Evolutionary conservation across 2,888 invertebrate genomes (phyloP).

Genomic region (Chrysotoxum bicinctum): DNA sequence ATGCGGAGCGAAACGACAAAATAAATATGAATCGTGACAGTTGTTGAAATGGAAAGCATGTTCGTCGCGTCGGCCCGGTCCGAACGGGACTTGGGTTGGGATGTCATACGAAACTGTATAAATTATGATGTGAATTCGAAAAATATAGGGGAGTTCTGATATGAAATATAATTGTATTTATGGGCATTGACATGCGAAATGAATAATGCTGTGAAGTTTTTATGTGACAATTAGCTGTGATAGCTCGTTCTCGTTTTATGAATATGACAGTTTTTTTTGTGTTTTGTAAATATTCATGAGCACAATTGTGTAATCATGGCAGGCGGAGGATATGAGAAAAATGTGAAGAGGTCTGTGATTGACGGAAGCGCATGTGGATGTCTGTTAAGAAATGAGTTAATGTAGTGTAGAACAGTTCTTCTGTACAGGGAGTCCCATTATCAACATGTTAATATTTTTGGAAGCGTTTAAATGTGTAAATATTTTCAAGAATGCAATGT

Average conservation of each 20-base stretch:
- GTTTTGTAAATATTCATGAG: background rate
- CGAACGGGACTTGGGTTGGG: background rate
- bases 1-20: slow-evolving; percentile 45
- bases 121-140: slow-evolving; percentile 14
- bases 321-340: background rate
- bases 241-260: background rate
- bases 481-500: too few species aligned
- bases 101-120: slow-evolving; percentile 1
- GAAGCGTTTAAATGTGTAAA: too few species aligned
- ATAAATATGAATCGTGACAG: slow-evolving; percentile 69
- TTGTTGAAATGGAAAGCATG: slow-evolving; percentile 70
- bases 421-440: too few species aligned
- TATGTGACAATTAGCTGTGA: slow-evolving; percentile 66
- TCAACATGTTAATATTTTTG: too few species aligned
- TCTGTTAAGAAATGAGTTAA: background rate
- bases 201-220: slow-evolving; percentile 60
- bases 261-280: background rate
- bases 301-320: background rate
- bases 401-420: background rate
- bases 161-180: slow-evolving; percentile 12
- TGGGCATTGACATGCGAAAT: slow-evolving; percentile 65
- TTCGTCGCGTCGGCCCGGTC: background rate
- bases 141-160: slow-evolving; percentile 7
- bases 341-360: background rate
- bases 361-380: background rate